Base-by-base conservation (phyloP, 2,113 vertebrate species). In the Sardina pilchardus region DNA sequence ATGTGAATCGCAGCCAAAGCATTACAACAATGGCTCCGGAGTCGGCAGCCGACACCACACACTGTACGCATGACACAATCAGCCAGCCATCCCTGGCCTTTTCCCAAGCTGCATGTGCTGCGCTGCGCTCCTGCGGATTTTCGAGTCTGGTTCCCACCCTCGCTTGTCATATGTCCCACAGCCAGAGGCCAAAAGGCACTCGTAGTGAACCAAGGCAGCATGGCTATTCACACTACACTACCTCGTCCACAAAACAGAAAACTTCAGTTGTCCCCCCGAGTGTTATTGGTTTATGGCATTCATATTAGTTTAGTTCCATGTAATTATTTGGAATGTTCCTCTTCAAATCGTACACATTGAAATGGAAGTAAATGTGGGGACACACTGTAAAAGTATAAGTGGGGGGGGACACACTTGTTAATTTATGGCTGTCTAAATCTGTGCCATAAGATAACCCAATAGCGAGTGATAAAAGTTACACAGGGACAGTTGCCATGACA, bases 1-100 rank as follows among this genome's bases (percentile, higher is more conserved):
- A 87, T 87, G 87, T 82, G 90, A 92, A 93, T 91, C 89, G 89
- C 85, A 88, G 87, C 89, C 89, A 88, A 87, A 78, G 75, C 39
- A 88, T 90, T 71, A 86, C 89, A 93, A 94, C 91, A 92, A 90
- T 88, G 85, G 89, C 88, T 87, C 85, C 14, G 10, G 34, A 12
- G 86, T 87, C 87, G 86, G 82, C 59, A 42, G 87, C 86, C 56
- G 82, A 89, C 45, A 83, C 87, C 83, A 86, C 59, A 86, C 71
- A 78, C 71, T 78, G 71, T 36, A 78, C 34, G 71, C 82, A 85
- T 87, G 83, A 93, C 83, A n/a, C 91, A 92, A 89, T 92, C 91
- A 92, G 91, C 89, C 34, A 85, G 87, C 47, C 82, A 93, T 85
- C 48, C 39, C 83, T 78, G 87, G 84, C 82, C 42, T 85, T 85